phyloP scores from a whole-genome alignment of 2,888 invertebrate genomes.

The Alentia gelatinosa region DNA sequence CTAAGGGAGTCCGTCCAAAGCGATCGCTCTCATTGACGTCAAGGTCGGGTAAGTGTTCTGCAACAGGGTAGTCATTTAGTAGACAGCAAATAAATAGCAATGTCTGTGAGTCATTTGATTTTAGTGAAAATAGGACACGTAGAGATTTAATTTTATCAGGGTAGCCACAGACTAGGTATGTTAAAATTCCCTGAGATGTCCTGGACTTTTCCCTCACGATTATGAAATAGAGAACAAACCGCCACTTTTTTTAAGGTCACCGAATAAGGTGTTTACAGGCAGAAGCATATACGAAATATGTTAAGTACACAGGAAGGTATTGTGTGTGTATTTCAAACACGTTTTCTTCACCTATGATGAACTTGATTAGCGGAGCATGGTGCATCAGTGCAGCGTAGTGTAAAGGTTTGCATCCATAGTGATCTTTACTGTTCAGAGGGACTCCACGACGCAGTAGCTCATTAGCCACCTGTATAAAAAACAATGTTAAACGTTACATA shows the following conservation, averaged over 20 bases:
- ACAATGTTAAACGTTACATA: no score
- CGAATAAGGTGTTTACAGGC: no score
- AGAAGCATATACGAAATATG: no score
- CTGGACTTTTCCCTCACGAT: no score
- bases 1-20: constrained; percentile 79
- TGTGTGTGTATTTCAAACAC: no score
- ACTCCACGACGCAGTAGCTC: constrained; percentile 78
- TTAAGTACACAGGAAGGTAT: neutral
- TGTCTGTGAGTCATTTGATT: no score
- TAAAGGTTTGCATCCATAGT: constrained; percentile 79
- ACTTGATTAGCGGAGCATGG: constrained; percentile 76
- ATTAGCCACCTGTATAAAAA: constrained; percentile 75
- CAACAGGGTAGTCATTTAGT: neutral
- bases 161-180: no score
- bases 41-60: neutral
- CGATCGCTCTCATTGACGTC: constrained; percentile 72
- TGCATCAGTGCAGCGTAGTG: constrained; percentile 80
- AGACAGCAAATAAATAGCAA: no score
- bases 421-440: constrained; percentile 76
- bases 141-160: no score
- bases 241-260: neutral
- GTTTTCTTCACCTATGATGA: constrained; percentile 79
- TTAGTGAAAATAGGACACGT: no score
- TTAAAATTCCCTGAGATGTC: no score
- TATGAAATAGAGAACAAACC: no score